Conservation (phyloP, 2,888 invertebrate species). For the Pemphredon lugubris region DNA sequence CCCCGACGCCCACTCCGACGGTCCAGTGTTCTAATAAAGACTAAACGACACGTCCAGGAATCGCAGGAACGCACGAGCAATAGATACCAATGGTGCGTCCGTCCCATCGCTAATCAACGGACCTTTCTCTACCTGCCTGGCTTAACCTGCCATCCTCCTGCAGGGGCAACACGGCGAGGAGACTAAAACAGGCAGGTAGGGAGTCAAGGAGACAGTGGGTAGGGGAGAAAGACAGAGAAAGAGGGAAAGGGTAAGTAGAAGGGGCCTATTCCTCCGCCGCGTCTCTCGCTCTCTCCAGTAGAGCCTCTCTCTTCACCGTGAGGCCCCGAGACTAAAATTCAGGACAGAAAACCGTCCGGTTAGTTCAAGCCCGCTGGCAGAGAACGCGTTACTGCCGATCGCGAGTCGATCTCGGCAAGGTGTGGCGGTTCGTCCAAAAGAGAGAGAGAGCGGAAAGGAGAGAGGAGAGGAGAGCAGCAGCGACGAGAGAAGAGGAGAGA, state of each 20-base stretch:
- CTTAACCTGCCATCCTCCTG: slow-evolving; percentile 59
- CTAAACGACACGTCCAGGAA: too few species aligned
- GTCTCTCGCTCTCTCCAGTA: neutral
- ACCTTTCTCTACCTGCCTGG: slow-evolving; percentile 51
- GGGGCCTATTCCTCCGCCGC: slow-evolving; percentile 39
- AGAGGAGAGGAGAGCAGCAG: slow-evolving; percentile 24
- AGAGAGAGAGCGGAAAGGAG: slow-evolving; percentile 46
- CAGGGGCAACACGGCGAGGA: slow-evolving; percentile 39
- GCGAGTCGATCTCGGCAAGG: slow-evolving; percentile 70
- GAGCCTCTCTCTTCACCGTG: slow-evolving; percentile 18
- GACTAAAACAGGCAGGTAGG: slow-evolving; percentile 43
- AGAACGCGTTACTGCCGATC: slow-evolving; percentile 67
- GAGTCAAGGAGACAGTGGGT: slow-evolving; percentile 6
- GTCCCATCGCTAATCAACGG: slow-evolving; percentile 48
- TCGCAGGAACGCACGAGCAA: slow-evolving; percentile 15
- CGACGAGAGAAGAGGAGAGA: slow-evolving; percentile 50
- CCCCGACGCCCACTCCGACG: too few species aligned
- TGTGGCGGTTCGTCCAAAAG: slow-evolving; percentile 68
- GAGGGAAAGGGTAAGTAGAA: slow-evolving; percentile 34
- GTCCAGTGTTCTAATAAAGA: too few species aligned
- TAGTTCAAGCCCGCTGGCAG: slow-evolving; percentile 52
- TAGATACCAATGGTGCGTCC: slow-evolving; percentile 24
- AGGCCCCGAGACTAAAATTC: slow-evolving; percentile 68
- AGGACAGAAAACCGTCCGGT: slow-evolving; percentile 72
- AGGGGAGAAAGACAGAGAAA: slow-evolving; percentile 24